Evolutionary conservation across 2,888 invertebrate genomes (phyloP).

Genomic region (Pristionchus exspectatus): DNA sequence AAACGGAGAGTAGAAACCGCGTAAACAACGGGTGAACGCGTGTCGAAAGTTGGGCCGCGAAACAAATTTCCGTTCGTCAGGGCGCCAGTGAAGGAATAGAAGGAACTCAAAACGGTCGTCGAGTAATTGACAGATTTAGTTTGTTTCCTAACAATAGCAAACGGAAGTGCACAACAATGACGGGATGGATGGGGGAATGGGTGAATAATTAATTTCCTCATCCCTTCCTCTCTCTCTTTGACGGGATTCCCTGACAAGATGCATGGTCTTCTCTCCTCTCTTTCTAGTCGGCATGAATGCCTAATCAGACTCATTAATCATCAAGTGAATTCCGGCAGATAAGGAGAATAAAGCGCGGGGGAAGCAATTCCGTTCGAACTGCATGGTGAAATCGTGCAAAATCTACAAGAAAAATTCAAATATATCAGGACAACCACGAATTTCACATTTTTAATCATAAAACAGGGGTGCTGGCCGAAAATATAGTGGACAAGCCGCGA

Average conservation of each 20-base stretch:
- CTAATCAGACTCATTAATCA: constrained; percentile 51
- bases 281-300: constrained; percentile 24
- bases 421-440: background rate
- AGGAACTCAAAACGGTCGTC: too few species aligned
- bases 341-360: constrained; percentile 18
- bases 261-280: constrained; percentile 45
- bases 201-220: constrained; percentile 32
- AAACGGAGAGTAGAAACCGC: background rate
- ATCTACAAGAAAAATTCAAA: background rate
- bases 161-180: background rate
- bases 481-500: constrained; percentile 7
- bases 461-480: too few species aligned
- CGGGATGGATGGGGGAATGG: background rate
- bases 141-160: background rate
- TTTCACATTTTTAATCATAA: too few species aligned
- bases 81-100: background rate
- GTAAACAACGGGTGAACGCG: background rate
- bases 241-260: constrained; percentile 35
- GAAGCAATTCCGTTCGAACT: background rate
- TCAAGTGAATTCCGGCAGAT: constrained; percentile 1
- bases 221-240: background rate
- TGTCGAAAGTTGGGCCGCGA: background rate
- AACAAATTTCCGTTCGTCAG: constrained; percentile 36
- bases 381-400: background rate
- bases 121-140: background rate